Evolutionary conservation across 2,797 vertebrate species (phyloP).

Genomic region (Rallus crepitans): DNA sequence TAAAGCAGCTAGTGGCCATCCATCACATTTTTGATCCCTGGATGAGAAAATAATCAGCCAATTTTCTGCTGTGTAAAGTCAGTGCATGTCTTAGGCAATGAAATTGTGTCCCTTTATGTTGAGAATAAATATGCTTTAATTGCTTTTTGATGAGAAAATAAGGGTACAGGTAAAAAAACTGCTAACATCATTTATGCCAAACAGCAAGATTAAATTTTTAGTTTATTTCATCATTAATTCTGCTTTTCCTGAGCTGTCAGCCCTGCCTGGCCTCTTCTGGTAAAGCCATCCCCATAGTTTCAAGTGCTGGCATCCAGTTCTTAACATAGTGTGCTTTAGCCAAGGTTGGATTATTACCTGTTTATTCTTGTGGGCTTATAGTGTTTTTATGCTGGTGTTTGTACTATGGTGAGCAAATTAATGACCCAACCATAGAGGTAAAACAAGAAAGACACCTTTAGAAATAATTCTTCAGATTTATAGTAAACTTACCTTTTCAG

Average conservation of each 20-base stretch:
- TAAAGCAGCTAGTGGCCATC: not conserved
- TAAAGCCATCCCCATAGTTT: not conserved
- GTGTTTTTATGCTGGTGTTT: not conserved
- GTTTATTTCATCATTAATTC: not conserved
- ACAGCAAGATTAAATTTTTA: not conserved
- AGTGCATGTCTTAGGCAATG: not conserved
- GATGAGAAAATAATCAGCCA: not conserved
- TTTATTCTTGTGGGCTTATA: not conserved
- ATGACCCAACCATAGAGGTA: not conserved
- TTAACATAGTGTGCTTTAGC: not conserved
- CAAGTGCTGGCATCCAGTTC: not conserved
- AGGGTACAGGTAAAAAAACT: not conserved
- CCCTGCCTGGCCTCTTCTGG: not conserved
- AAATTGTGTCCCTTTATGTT: not conserved
- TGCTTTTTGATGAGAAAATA: not conserved
- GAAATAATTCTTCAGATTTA: not conserved
- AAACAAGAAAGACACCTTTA: conserved; percentile 17
- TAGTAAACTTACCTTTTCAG: conserved; percentile 37
- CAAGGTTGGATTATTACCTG: not conserved
- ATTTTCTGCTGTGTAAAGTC: not conserved
- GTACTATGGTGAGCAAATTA: not conserved
- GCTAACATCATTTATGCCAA: not conserved
- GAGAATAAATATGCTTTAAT: conserved; percentile 2
- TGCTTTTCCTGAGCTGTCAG: not conserved
- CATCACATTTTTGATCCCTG: not conserved